These are phyloP conservation scores for Falco novaeseelandiae DNA, from an alignment of 2,797 vertebrate species.

Conservation along the genomic window DNA sequence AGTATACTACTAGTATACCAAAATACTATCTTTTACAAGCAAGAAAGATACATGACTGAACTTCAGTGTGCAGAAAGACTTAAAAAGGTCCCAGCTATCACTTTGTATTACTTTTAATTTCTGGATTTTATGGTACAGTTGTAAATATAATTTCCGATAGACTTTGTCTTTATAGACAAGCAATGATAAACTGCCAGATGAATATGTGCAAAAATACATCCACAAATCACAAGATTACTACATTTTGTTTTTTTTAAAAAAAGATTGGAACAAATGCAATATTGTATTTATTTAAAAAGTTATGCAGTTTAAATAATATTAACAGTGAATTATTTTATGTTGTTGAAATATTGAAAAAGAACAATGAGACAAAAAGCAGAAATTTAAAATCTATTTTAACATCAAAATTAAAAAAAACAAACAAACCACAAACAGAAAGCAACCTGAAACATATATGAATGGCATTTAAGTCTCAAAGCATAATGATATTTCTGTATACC, in stretches of 20 bases:
- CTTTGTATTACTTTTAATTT: background rate
- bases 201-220: background rate
- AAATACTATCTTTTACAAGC: background rate
- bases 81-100: background rate
- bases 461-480: background rate
- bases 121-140: background rate
- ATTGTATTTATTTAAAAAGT: background rate
- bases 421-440: background rate
- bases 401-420: background rate
- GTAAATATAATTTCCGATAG: background rate
- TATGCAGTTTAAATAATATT: background rate
- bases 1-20: background rate
- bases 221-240: background rate
- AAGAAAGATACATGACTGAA: background rate
- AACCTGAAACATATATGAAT: background rate
- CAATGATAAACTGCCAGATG: background rate
- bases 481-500: background rate
- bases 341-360: background rate
- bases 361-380: background rate
- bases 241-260: background rate
- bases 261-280: background rate
- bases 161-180: background rate
- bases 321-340: background rate
- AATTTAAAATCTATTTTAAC: background rate
- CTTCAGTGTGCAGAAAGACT: background rate